These are phyloP conservation scores for Acromyrmex echinatior DNA, from an alignment of 1,140 invertebrate species.

Conservation along the genomic window DNA sequence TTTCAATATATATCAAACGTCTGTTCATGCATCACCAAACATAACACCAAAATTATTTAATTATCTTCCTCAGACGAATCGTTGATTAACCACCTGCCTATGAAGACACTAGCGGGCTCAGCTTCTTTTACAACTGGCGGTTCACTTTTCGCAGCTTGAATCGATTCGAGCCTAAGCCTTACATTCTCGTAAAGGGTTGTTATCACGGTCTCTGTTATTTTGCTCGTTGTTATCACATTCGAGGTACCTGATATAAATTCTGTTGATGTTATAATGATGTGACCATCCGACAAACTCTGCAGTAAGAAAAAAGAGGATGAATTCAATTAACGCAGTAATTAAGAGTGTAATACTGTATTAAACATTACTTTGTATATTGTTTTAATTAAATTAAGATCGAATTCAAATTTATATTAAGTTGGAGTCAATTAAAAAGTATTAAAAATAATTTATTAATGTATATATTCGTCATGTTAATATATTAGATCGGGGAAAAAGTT, in stretches of 20 bases:
- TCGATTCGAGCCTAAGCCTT: constrained; percentile 57
- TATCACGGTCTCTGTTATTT: constrained; percentile 17
- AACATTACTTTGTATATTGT: neutral
- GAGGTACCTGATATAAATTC: constrained; percentile 56
- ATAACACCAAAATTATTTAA: neutral
- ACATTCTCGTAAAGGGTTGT: constrained; percentile 66
- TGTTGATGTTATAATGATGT: constrained; percentile 45
- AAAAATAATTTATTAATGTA: neutral
- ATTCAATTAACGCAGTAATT: too few relatives aligned
- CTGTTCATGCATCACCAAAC: neutral
- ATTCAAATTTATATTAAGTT: neutral
- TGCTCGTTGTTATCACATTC: constrained; percentile 58
- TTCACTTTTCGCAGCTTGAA: neutral
- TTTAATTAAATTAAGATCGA: neutral
- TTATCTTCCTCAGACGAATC: constrained; percentile 33
- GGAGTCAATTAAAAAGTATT: neutral
- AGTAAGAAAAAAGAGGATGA: neutral
- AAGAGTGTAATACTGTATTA: neutral
- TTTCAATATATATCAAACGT: constrained; percentile 1
- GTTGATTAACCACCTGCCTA: constrained; percentile 58
- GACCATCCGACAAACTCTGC: constrained; percentile 49
- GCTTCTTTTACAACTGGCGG: constrained; percentile 61
- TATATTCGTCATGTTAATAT: neutral
- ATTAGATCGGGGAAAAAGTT: too few relatives aligned
- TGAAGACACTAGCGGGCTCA: constrained; percentile 59